Base-by-base conservation (phyloP, 2,113 vertebrate genomes). In the Tilapia sparmanii region DNA sequence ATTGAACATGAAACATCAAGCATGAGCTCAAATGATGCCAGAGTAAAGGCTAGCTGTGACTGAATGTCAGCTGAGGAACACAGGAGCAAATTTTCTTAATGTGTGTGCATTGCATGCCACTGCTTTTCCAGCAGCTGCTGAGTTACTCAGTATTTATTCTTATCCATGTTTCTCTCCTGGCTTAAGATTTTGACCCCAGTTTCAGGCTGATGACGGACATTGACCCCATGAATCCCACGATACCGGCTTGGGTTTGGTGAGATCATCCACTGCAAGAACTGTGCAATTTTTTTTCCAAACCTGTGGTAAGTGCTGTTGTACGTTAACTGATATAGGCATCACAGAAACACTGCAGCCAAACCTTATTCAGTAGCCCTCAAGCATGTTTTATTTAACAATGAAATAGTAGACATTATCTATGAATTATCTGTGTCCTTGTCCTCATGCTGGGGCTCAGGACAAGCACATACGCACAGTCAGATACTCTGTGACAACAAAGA, bases 221-320 rank as follows among this genome's bases (percentile, higher is more conserved):
- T 84, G 96, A 97, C 76, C 97, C 97, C 0, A 96, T 97, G 93
- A 98, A 97, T 92, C 97, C 97, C 79, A 95, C 97, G 96, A 97
- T 97, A 96, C 97, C 3, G 94, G 97, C 85, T 93, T 97, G 89
- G 96, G 97, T 59, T 97, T 97, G 6, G 96, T 96, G 10, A 98
- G 96, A 97, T 98, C 91, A 97, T 98, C 86, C 97, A 97, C 90
- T 97, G 97, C 95, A 97, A 98, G 92, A 98, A 95, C 96, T 97
- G 97, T 93, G 97, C 93, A 1, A 96, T 97, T 71, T 97, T 98
- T 87, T 97, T 97, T 8, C 95, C 97, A 8, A 97, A 97, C 97
- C 93, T 96, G 96, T 93, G 97, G 97, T 98, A 96, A 97, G 89
- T 96, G 42, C 86, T 53, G 45, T 16, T 80, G 16, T 45, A 87